phyloP scores from a whole-genome alignment of 2,797 vertebrate genomes.

The Sebastiscus tertius region DNA sequence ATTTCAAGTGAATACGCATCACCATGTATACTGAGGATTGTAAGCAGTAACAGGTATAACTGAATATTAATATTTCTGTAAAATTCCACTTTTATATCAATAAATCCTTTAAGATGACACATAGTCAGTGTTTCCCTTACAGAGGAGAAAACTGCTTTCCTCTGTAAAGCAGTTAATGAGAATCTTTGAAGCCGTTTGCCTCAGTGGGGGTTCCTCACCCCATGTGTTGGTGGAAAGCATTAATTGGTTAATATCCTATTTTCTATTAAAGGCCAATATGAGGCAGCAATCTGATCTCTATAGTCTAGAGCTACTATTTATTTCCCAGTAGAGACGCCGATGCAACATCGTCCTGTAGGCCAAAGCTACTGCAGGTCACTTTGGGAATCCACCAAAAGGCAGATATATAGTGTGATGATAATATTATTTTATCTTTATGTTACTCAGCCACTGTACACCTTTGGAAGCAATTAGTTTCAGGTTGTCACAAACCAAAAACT shows the following conservation, averaged over 20 bases:
- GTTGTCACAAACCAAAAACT: not conserved
- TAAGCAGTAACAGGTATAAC: not conserved
- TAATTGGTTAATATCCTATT: not conserved
- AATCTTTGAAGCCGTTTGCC: not conserved
- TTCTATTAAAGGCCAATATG: not conserved
- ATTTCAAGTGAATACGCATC: not conserved
- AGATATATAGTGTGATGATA: not conserved
- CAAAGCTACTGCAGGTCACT: not conserved
- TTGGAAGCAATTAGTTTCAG: not conserved
- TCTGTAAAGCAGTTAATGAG: not conserved
- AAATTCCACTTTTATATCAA: not conserved
- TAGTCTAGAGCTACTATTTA: not conserved
- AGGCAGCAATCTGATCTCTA: not conserved
- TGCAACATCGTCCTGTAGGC: not conserved
- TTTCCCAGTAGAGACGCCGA: slow-evolving; percentile 8
- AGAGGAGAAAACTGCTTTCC: not conserved
- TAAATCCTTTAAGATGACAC: too few species aligned
- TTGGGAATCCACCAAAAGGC: not conserved
- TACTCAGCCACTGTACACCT: not conserved
- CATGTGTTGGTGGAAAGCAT: not conserved
- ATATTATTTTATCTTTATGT: not conserved
- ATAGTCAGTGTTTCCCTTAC: not conserved
- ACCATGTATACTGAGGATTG: not conserved
- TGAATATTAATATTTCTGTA: not conserved
- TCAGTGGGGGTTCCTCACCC: not conserved